Evolutionary conservation across 2,888 invertebrate genomes (phyloP).

Genomic region (Capitulum mitella): DNA sequence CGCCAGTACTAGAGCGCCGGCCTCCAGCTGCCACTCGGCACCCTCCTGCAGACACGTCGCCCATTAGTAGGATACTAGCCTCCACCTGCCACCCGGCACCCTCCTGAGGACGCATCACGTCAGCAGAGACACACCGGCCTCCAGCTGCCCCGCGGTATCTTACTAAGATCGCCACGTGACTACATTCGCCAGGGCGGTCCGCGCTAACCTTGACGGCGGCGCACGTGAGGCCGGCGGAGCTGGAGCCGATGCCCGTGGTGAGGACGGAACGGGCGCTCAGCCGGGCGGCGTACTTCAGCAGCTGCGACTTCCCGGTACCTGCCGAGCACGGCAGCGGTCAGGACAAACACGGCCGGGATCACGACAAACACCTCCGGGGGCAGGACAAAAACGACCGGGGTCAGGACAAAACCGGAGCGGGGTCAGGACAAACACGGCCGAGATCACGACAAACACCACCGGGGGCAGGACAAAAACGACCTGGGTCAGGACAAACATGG

Average conservation of each 20-base stretch:
- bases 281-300: slow-evolving; percentile 63
- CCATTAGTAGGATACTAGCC: slow-evolving; percentile 71
- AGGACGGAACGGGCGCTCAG: slow-evolving; percentile 66
- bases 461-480: too few species aligned
- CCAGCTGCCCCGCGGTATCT: too few species aligned
- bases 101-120: too few species aligned
- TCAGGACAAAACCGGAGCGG: too few species aligned
- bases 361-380: too few species aligned
- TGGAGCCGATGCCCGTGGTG: slow-evolving; percentile 70
- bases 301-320: slow-evolving; percentile 82
- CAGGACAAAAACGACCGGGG: too few species aligned
- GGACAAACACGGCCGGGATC: too few species aligned
- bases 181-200: too few species aligned
- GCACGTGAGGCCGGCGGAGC: background rate
- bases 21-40: slow-evolving; percentile 84
- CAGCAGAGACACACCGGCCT: background rate
- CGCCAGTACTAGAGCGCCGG: slow-evolving; percentile 77
- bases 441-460: too few species aligned
- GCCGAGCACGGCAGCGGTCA: slow-evolving; percentile 45
- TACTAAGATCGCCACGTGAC: too few species aligned
- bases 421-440: too few species aligned
- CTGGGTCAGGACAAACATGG: too few species aligned
- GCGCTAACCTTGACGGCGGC: background rate
- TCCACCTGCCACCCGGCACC: background rate
- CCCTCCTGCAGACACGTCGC: slow-evolving; percentile 57